Conservation (phyloP, 2,797 vertebrate genomes). For the Protosalanx chinensis region DNA sequence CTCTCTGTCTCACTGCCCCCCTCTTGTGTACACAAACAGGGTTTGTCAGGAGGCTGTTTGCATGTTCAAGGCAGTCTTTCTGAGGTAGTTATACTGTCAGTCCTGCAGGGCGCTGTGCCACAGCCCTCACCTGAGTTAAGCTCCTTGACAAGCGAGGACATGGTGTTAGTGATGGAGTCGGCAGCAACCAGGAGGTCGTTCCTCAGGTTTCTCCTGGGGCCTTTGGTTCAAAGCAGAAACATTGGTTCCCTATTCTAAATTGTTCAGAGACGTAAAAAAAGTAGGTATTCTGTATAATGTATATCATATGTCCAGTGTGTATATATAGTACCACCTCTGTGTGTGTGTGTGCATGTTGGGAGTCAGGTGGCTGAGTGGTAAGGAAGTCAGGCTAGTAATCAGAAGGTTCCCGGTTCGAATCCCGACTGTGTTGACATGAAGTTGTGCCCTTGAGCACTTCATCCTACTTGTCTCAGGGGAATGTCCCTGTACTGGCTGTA, state of each 20-base stretch:
- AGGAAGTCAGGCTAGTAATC: too few species aligned
- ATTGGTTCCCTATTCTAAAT: not conserved
- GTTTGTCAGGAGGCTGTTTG: not conserved
- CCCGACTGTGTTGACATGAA: too few species aligned
- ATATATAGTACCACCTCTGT: not conserved
- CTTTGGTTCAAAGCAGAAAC: conserved; percentile 61
- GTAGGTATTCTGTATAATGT: not conserved
- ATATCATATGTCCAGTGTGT: not conserved
- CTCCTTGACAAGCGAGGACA: conserved; percentile 97
- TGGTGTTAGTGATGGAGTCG: conserved; percentile 98
- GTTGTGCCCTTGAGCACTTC: too few species aligned
- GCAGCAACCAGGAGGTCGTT: conserved; percentile 96
- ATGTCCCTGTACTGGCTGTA: too few species aligned
- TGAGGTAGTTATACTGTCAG: not conserved
- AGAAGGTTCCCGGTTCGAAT: too few species aligned
- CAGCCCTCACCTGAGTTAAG: conserved; percentile 85
- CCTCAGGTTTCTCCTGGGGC: conserved; percentile 93
- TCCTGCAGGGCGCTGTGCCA: too few species aligned
- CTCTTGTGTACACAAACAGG: conserved; percentile 64
- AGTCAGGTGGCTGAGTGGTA: too few species aligned
- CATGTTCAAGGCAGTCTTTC: not conserved
- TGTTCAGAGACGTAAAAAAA: not conserved
- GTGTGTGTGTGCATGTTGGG: not conserved
- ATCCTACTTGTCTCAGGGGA: too few species aligned
- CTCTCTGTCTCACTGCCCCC: conserved; percentile 89